Evolutionary conservation across 1,140 invertebrate genomes (phyloP).

Genomic region (Fopius arisanus): DNA sequence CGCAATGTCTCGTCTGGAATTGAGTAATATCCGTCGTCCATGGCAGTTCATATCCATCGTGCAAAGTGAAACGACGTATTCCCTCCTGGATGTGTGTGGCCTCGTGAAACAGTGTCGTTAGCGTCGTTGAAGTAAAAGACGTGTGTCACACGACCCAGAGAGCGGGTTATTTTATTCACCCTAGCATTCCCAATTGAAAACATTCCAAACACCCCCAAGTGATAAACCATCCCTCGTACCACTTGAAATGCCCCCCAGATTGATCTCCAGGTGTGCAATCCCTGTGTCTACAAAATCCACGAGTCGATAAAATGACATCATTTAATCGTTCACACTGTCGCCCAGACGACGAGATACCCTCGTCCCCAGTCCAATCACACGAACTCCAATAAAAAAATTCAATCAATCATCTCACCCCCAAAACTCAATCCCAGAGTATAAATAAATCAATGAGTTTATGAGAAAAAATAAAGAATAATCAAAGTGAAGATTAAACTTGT

Average conservation of each 20-base stretch:
- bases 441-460: not conserved
- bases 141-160: not conserved
- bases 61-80: not conserved
- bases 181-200: not conserved
- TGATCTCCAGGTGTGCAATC: not conserved
- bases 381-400: not conserved
- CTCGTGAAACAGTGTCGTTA: conserved; percentile 3
- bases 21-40: not conserved
- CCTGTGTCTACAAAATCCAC: not conserved
- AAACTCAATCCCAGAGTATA: too few species aligned
- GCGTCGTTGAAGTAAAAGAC: not conserved
- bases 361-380: not conserved
- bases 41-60: not conserved
- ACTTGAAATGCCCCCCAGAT: not conserved
- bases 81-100: not conserved
- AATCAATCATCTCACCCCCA: not conserved
- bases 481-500: not conserved
- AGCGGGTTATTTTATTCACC: not conserved
- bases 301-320: conserved; percentile 1
- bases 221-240: not conserved
- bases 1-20: not conserved
- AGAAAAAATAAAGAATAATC: not conserved
- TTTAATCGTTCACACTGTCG: not conserved
- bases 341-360: not conserved
- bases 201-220: not conserved